Percentiles rank a stretch among this genome's conserved stretches.
phyloP scores from a whole-genome alignment of 2,888 invertebrate species.

The Xestia ashworthii region DNA sequence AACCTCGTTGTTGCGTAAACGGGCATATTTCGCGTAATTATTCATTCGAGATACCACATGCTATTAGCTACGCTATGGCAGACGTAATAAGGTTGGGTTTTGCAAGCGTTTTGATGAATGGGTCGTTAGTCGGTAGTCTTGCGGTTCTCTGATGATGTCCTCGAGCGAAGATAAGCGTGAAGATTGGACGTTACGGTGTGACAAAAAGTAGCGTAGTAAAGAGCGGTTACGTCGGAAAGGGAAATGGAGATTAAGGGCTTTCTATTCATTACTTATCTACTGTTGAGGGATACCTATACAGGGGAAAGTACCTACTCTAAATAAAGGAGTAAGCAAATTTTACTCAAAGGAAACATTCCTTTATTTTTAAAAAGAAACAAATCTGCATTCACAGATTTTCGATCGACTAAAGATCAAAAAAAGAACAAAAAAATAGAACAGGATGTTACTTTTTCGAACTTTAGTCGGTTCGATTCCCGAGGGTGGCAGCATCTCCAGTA shows the following conservation, averaged over 20 bases:
- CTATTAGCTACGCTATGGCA: slow-evolving; percentile 54
- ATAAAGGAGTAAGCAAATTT: too few species aligned
- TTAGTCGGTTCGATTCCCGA: too few species aligned
- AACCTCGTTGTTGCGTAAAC: slow-evolving; percentile 75
- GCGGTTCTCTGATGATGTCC: slow-evolving; percentile 62
- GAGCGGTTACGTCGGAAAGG: slow-evolving; percentile 58
- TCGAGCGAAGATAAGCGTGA: slow-evolving; percentile 59
- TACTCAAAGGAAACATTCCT: too few species aligned
- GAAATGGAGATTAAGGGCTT: slow-evolving; percentile 49
- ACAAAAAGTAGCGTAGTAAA: slow-evolving; percentile 66
- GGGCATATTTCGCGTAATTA: slow-evolving; percentile 69
- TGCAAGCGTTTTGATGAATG: slow-evolving; percentile 48
- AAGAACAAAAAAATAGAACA: too few species aligned
- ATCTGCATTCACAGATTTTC: too few species aligned
- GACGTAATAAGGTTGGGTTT: slow-evolving; percentile 57
- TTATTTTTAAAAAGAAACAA: too few species aligned
- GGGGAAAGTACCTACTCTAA: too few species aligned
- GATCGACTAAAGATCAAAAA: too few species aligned
- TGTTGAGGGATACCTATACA: not conserved
- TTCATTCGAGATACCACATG: slow-evolving; percentile 60
- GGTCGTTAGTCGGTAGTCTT: slow-evolving; percentile 53
- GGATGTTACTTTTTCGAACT: too few species aligned
- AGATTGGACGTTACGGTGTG: slow-evolving; percentile 56
- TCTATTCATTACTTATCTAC: not conserved
- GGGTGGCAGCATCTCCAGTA: too few species aligned